Base-by-base conservation (phyloP, 2,797 vertebrate genomes). In the Falco cherrug region DNA sequence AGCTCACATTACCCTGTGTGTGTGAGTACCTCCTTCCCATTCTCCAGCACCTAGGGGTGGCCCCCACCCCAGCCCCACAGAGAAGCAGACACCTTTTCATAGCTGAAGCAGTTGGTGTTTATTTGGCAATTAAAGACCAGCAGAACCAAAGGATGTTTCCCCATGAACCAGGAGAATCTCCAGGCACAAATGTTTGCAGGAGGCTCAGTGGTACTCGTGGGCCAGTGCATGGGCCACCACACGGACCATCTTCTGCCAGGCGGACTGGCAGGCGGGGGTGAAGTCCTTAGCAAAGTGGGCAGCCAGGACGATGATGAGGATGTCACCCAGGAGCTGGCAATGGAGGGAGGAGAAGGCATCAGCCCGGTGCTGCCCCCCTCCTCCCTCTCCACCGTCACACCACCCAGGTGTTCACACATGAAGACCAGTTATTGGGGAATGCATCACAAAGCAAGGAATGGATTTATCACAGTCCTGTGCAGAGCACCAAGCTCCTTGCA, bases 261-360 rank as follows among this genome's bases (percentile, higher is more conserved):
- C 90, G 1, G 97, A 87, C 77, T 98, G 98, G 25, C 94, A 53
- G 5, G 97, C 85, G 0, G 97, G 93, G 4, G 93, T 97, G 97
- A 98, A 98, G 0, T 82, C 95, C 61, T 92, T 74, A 8, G 95
- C 39, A 1, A 96, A 29, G 39, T 77, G 45, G 4, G 22, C 3
- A 1, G 97, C 98, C 84, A 98, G 28, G 51, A 98, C 93, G 0
- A 98, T 39, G 71, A 97, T 75, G 10, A 98, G 84, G 68, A 95
- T 93, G 64, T 98, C 96, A 6, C 97, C 95, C 79, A 98, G 95
- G 64, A 98, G 98, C 98, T 98, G 97, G 43, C 8, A 17, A 57
- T 5, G 71, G 22, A 89, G 39, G 15, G 22, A 63, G 78, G 26
- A 68, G 56, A 47, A 47, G 51, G 15, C 0, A 0, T 93, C 25